Evolutionary conservation across 2,113 vertebrate genomes (phyloP).

Genomic region (Argyrosomus japonicus): DNA sequence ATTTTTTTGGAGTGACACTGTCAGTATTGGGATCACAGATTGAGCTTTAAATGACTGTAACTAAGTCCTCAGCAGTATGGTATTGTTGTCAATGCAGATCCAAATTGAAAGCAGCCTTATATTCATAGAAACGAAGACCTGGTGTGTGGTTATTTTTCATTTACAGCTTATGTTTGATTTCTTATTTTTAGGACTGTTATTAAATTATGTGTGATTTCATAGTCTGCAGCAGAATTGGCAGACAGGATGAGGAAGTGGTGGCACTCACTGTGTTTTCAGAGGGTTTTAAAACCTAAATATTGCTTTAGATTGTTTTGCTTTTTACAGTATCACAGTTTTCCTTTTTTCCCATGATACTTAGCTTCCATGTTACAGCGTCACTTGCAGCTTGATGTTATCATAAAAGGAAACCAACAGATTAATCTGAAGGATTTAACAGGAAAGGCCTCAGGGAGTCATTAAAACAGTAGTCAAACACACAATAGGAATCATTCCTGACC

Average conservation of each 20-base stretch:
- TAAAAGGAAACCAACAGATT: background rate
- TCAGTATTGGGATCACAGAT: background rate
- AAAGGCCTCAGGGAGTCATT: background rate
- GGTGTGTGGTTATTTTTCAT: no score
- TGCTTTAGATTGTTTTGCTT: background rate
- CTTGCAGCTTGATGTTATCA: no score
- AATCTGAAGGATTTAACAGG: background rate
- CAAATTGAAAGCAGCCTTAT: background rate
- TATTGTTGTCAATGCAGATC: background rate
- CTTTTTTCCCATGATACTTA: background rate
- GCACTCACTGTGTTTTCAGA: no score
- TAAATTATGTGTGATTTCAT: background rate
- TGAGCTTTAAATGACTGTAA: background rate
- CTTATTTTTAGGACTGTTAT: background rate
- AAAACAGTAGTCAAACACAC: background rate
- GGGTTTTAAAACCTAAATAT: background rate
- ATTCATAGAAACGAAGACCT: no score
- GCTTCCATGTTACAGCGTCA: background rate
- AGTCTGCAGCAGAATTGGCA: background rate
- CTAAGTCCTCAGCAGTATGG: background rate
- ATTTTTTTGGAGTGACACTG: background rate
- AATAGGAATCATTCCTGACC: background rate
- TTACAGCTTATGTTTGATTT: background rate
- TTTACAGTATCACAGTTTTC: background rate
- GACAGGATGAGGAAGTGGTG: background rate